A percentile compares a stretch with the other conserved stretches of the same genome.
phyloP scores from a whole-genome alignment of 1,140 invertebrate genomes.

The Bombus turneri region DNA sequence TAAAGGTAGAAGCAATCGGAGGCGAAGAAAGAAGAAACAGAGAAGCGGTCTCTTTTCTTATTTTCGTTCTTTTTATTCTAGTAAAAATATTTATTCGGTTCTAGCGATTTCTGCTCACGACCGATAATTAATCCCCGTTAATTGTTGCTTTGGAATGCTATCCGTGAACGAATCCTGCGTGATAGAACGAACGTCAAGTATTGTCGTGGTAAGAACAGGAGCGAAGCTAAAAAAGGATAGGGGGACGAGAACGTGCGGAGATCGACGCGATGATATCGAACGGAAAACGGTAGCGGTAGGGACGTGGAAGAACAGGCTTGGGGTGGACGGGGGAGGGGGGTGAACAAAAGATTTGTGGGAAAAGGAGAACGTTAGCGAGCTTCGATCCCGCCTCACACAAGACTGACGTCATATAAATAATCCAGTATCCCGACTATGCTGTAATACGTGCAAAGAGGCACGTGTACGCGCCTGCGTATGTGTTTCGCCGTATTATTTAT shows the following conservation, averaged over 20 bases:
- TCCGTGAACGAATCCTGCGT: neutral
- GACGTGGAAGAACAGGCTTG: neutral
- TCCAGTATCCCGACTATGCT: conserved; percentile 46
- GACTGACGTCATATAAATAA: conserved; percentile 76
- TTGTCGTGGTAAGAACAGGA: conserved; percentile 29
- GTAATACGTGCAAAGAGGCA: conserved; percentile 1
- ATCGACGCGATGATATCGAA: conserved; percentile 58
- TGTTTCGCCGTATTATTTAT: conserved; percentile 58
- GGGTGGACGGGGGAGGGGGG: too few species aligned
- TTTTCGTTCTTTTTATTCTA: neutral
- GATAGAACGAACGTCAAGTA: conserved; percentile 24
- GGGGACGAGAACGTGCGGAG: neutral
- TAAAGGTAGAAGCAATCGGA: neutral
- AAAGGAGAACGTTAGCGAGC: conserved; percentile 65
- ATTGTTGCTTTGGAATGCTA: neutral
- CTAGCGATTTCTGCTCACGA: neutral
- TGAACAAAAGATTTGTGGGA: conserved; percentile 2
- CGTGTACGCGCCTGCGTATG: neutral
- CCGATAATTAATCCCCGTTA: conserved; percentile 35
- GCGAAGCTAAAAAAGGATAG: neutral
- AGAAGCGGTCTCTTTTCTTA: too few species aligned
- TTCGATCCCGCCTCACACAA: conserved; percentile 71
- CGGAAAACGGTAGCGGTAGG: neutral
- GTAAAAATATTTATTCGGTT: conserved; percentile 48
- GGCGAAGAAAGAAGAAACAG: neutral